Percentiles rank a stretch among this genome's conserved stretches.
Evolutionary conservation across 2,797 vertebrate genomes (phyloP).

Genomic region (Eidolon dupreanum): DNA sequence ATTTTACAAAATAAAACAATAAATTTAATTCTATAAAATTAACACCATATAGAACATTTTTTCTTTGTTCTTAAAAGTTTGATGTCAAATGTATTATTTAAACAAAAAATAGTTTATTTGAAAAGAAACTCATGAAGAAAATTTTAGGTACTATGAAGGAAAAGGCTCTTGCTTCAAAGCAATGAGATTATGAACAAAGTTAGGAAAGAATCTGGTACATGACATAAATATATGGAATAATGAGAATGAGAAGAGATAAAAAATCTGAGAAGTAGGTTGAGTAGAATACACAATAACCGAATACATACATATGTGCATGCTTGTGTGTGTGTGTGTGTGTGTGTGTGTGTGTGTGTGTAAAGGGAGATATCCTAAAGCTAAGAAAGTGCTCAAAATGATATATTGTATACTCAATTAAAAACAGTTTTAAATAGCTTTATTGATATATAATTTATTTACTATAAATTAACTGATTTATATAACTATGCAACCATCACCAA

Average conservation of each 20-base stretch:
- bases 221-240: background rate
- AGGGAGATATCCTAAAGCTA: background rate
- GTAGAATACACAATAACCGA: background rate
- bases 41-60: background rate
- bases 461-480: too few relatives aligned
- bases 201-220: background rate
- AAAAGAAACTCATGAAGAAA: background rate
- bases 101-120: background rate
- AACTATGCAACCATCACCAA: too few relatives aligned
- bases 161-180: background rate
- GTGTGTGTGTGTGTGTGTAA: background rate
- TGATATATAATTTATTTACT: background rate
- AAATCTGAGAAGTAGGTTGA: background rate
- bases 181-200: background rate
- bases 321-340: background rate
- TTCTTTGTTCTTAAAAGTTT: background rate
- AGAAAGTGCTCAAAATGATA: background rate
- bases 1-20: background rate
- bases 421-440: background rate
- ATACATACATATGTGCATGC: too few relatives aligned
- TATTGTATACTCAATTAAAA: background rate
- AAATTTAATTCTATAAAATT: background rate
- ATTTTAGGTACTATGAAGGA: background rate
- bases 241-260: background rate
- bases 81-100: background rate